Evolutionary conservation across 2,888 invertebrate genomes (phyloP).

Genomic region (Allolobophora icterica): DNA sequence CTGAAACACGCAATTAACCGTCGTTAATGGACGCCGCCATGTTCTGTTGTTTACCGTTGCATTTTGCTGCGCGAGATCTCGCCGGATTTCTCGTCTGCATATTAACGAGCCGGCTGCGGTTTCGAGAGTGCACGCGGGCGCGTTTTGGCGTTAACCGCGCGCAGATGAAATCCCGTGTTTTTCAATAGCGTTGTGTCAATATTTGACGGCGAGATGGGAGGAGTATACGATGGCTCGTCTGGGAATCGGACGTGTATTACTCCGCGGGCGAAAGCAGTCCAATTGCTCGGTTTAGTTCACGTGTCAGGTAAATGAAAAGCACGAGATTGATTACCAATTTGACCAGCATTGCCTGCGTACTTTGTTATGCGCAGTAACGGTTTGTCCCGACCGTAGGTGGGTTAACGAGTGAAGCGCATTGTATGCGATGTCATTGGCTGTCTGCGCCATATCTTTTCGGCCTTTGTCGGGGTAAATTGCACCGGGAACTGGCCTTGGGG

Average conservation of each 20-base stretch:
- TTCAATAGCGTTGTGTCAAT: background rate
- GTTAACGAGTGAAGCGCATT: background rate
- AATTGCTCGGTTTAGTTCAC: background rate
- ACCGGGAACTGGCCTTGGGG: background rate
- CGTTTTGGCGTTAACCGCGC: too few species aligned
- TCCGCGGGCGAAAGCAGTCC: background rate
- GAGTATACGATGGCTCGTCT: background rate
- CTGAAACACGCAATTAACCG: background rate
- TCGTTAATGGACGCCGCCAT: background rate
- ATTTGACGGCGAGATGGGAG: background rate
- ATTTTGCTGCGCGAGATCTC: background rate
- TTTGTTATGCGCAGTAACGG: background rate
- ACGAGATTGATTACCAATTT: background rate
- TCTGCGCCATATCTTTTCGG: background rate
- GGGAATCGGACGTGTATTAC: background rate
- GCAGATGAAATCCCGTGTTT: background rate
- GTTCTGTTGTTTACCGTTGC: conserved; percentile 14
- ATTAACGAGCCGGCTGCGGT: background rate
- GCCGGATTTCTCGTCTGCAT: conserved; percentile 1
- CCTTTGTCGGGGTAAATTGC: background rate
- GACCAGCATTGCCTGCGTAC: background rate
- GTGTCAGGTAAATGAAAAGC: background rate
- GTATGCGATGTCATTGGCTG: background rate
- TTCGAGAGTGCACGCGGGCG: background rate
- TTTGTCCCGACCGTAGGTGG: background rate